These are phyloP conservation scores for Phasianus colchicus DNA, from an alignment of 2,113 vertebrate genomes.

Conservation along the genomic window DNA sequence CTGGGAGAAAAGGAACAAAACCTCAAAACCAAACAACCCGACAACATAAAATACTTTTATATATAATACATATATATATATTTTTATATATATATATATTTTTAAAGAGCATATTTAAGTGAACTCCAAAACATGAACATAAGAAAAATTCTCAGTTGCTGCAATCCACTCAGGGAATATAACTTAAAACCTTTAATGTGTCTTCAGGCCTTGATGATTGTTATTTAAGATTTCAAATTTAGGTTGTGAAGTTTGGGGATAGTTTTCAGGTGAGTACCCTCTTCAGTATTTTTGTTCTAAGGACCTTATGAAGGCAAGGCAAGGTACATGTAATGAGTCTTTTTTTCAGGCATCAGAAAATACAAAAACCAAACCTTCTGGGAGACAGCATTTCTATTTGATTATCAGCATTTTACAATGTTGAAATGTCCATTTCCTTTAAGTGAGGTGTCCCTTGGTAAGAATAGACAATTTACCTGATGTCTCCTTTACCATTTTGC, in stretches of 20 bases:
- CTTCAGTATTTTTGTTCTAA: neutral
- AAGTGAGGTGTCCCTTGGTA: neutral
- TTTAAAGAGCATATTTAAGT: neutral
- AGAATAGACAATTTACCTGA: neutral
- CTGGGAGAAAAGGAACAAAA: fast-evolving
- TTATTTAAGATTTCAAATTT: neutral
- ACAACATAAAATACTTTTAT: neutral
- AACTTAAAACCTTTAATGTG: fast-evolving
- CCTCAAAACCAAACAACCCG: neutral
- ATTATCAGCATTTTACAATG: neutral
- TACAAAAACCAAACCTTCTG: neutral
- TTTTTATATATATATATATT: neutral
- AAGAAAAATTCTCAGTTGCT: neutral
- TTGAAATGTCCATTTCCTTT: neutral
- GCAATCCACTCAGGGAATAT: fast-evolving
- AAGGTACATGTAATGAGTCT: fast-evolving
- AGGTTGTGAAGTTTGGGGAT: neutral
- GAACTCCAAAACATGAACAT: neutral
- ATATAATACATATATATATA: neutral
- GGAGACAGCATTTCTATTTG: neutral
- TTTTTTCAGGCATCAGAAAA: neutral
- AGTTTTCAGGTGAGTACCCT: neutral
- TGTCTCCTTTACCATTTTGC: neutral
- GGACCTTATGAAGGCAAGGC: neutral
- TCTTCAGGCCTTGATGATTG: neutral